Evolutionary conservation across 2,888 invertebrate species (phyloP), one percentile per base, ranked within the genome.

Genomic region (Drosophila anomelani): DNA sequence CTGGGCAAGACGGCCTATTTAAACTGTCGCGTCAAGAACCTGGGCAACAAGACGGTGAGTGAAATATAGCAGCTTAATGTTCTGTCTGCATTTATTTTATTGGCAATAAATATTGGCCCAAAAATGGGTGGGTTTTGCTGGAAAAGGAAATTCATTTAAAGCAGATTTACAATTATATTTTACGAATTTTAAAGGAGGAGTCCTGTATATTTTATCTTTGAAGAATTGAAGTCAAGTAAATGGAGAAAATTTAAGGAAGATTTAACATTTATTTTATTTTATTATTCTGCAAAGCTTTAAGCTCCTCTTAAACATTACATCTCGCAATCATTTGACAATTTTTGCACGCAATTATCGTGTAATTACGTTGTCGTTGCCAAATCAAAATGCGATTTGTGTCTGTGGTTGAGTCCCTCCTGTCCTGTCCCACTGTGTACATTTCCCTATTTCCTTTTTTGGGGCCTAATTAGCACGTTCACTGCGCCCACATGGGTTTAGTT

Each of bases 11-110:
- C 97, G 41, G 97, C 97, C 55, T 97, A 97, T 91, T 94, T 98
- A 81, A 97, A 96, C 92, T 98, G 98, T 93, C 95, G 97, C 75
- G 97, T 97, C 78, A 97, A 97, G 93, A 97, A 97, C 93, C 94
- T 97, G 92, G 96, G 97, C 80, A 97, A 98, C 94, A 96, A 96
- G 93, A 97, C 97, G 93, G 97, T 97, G 90, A 95, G 96, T 94
- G 6, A 46, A 9, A 26, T n/a, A 56, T 6, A 8, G 13, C n/a
- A 20, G 43, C 4, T 10, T 12, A 2, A 8, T n/a, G n/a, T 29
- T 49, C 17, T 1, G 9, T 29, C n/a, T n/a, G 26, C n/a, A 26
- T 53, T 23, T 53, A 12, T 13, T 34, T 51, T 51, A 49, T 49
- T 32, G 49, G 7, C 29, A 29, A 47, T 47, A n/a, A 29, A 47